These are phyloP conservation scores for Triops cancriformis DNA, from an alignment of 1,140 invertebrate genomes.

Conservation along the genomic window DNA sequence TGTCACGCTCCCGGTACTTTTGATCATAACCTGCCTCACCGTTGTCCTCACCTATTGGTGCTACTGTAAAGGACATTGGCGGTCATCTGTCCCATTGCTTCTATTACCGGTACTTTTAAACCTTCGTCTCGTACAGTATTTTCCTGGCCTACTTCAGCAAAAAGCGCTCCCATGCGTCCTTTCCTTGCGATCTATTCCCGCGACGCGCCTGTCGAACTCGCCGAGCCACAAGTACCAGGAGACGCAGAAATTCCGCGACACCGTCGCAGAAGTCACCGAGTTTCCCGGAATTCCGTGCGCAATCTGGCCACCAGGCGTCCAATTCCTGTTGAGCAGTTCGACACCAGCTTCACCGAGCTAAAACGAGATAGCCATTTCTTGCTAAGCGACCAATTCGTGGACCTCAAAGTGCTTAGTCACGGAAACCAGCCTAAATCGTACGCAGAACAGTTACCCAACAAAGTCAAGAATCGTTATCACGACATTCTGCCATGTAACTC, in stretches of 20 bases:
- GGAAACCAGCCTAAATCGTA: neutral
- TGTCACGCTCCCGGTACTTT: neutral
- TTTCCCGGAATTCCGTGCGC: neutral
- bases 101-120: no score
- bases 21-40: neutral
- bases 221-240: no score
- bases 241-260: no score
- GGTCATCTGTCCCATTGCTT: no score
- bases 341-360: neutral
- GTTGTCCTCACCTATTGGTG: neutral
- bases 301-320: neutral
- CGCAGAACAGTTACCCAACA: conserved; percentile 52
- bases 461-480: conserved; percentile 65
- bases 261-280: neutral
- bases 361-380: neutral
- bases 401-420: neutral
- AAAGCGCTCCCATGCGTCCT: no score
- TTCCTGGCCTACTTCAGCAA: no score
- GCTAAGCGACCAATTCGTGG: neutral
- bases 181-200: no score
- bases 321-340: neutral
- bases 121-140: no score
- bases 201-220: no score
- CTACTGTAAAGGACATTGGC: neutral
- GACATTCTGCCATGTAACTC: conserved; percentile 68